Conservation (phyloP, 2,113 vertebrate genomes). For the Hemiprocne comata region DNA sequence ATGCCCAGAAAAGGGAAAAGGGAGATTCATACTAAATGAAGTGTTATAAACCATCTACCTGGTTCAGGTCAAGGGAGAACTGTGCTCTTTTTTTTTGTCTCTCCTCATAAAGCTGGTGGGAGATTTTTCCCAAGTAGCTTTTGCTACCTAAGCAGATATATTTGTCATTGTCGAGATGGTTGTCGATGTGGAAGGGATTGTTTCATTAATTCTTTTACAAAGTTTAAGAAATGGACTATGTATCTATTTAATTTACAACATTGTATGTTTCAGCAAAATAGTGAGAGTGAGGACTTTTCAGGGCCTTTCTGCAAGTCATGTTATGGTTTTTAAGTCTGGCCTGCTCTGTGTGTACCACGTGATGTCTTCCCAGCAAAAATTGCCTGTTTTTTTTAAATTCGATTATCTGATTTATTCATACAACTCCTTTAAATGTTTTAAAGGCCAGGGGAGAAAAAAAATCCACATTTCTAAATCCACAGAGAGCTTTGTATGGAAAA, state of each 20-base stretch:
- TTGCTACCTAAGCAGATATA: neutral
- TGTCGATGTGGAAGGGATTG: neutral
- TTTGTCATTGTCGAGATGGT: neutral
- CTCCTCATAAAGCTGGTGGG: neutral
- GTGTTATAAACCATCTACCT: neutral
- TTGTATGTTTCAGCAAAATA: neutral
- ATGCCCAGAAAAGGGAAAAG: neutral
- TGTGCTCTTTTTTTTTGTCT: neutral
- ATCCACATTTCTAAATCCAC: neutral
- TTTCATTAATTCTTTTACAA: neutral
- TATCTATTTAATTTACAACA: neutral
- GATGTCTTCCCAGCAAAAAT: neutral
- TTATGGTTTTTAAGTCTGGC: neutral
- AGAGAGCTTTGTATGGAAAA: neutral
- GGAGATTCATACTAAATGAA: neutral
- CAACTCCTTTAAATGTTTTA: neutral
- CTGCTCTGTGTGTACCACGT: neutral
- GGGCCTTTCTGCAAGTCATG: neutral
- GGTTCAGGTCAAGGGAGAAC: rapidly evolving
- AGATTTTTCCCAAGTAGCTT: too few species aligned
- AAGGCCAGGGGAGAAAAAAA: neutral
- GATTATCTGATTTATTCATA: neutral
- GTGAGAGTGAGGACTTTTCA: neutral
- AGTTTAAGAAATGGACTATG: neutral
- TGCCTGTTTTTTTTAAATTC: neutral